Evolutionary conservation across 1,140 invertebrate genomes (phyloP).

Genomic region (Popillia japonica): DNA sequence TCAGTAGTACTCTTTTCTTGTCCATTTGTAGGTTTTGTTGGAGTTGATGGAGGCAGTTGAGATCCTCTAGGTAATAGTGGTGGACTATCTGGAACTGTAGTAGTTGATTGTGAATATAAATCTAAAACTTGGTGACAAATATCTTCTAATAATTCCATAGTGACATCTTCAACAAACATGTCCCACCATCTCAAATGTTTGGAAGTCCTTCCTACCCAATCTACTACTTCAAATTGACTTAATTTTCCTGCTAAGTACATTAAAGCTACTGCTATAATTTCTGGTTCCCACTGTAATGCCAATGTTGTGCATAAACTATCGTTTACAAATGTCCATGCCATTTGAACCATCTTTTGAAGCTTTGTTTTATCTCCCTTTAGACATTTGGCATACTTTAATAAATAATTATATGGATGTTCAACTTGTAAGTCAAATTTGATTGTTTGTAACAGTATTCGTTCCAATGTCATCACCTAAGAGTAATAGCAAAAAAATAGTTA

Average conservation of each 20-base stretch:
- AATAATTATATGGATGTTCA: constrained; percentile 95
- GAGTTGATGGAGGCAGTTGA: constrained; percentile 15
- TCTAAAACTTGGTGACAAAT: constrained; percentile 97
- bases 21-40: constrained; percentile 42
- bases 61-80: constrained; percentile 52
- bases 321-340: constrained; percentile 99
- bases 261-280: constrained; percentile 97
- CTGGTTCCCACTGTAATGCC: constrained; percentile 98
- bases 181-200: constrained; percentile 97
- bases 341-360: constrained; percentile 97
- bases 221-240: constrained; percentile 93
- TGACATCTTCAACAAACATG: constrained; percentile 96
- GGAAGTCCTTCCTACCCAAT: constrained; percentile 85
- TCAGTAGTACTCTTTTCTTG: constrained; percentile 42
- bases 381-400: constrained; percentile 97
- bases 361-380: constrained; percentile 94
- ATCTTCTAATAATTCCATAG: constrained; percentile 94
- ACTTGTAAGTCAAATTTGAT: constrained; percentile 99
- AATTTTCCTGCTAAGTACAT: constrained; percentile 97
- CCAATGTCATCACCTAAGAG: constrained; percentile 80
- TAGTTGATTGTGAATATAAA: constrained; percentile 77
- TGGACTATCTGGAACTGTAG: constrained; percentile 69
- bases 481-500: neutral
- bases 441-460: constrained; percentile 95
- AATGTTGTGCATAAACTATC: constrained; percentile 97